Evolutionary conservation across 2,113 vertebrate species (phyloP).

Genomic region (Xyrauchen texanus): DNA sequence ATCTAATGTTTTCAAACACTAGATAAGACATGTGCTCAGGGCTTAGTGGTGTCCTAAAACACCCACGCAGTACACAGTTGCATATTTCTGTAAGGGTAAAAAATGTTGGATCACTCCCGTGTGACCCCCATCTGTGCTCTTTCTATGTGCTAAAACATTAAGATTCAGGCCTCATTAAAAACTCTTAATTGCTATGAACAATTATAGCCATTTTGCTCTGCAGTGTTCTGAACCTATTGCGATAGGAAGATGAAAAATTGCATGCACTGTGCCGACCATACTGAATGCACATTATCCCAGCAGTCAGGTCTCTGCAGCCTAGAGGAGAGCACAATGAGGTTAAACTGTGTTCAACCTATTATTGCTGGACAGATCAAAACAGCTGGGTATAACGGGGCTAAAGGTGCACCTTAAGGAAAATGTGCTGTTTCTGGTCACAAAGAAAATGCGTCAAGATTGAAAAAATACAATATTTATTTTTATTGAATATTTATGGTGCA

Average conservation of each 20-base stretch:
- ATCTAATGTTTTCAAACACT: neutral
- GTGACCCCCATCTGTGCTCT: neutral
- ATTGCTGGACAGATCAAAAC: neutral
- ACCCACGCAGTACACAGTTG: neutral
- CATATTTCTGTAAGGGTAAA: constrained; percentile 2
- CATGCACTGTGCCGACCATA: neutral
- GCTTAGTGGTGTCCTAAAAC: neutral
- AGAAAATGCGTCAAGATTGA: too few species aligned
- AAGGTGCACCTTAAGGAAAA: too few species aligned
- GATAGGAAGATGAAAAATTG: neutral
- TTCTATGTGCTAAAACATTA: constrained; percentile 29
- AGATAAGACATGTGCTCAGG: neutral
- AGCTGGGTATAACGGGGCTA: too few species aligned
- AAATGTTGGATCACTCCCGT: constrained; percentile 2
- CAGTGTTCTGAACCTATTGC: constrained; percentile 27
- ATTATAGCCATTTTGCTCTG: neutral
- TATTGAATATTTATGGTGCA: too few species aligned
- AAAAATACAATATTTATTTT: too few species aligned
- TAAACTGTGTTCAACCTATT: neutral
- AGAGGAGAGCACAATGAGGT: neutral
- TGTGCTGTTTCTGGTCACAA: too few species aligned
- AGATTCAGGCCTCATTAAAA: constrained; percentile 37
- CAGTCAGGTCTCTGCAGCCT: neutral
- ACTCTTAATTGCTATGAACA: constrained; percentile 19
- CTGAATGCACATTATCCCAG: constrained; percentile 36